phyloP scores from a whole-genome alignment of 92 coral and sea anemone species.

The Metridium senile region DNA sequence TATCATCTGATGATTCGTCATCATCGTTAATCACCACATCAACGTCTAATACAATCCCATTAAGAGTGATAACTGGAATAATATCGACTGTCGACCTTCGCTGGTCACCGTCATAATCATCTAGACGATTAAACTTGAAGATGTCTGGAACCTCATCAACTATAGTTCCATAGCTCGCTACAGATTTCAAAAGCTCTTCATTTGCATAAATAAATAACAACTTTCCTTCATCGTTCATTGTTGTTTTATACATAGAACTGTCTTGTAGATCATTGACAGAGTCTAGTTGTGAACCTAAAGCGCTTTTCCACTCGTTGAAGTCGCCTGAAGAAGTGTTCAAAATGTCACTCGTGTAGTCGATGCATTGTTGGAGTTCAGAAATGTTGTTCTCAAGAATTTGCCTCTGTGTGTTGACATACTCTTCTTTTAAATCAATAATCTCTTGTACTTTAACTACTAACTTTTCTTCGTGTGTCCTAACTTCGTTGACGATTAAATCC shows the following conservation, averaged over 20 bases:
- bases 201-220: constrained; percentile 27
- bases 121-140: not conserved
- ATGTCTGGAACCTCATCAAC: constrained; percentile 4
- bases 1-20: constrained; percentile 23
- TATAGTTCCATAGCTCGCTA: constrained; percentile 24
- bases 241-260: not conserved
- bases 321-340: constrained; percentile 1
- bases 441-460: constrained; percentile 19
- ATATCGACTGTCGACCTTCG: not conserved
- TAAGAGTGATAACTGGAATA: constrained; percentile 27
- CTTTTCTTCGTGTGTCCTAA: constrained; percentile 24
- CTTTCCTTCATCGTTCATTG: not conserved
- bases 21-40: not conserved
- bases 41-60: constrained; percentile 25
- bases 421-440: constrained; percentile 12
- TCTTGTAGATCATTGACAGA: not conserved
- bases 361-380: constrained; percentile 23
- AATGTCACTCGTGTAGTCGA: constrained; percentile 35
- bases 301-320: constrained; percentile 27
- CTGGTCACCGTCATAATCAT: not conserved
- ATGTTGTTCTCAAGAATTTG: constrained; percentile 13
- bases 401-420: constrained; percentile 17
- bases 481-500: constrained; percentile 21
- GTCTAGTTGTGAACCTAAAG: constrained; percentile 15
- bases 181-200: constrained; percentile 10